These are phyloP conservation scores for Typhlichthys subterraneus DNA, from an alignment of 2,797 vertebrate genomes.

Conservation along the genomic window DNA sequence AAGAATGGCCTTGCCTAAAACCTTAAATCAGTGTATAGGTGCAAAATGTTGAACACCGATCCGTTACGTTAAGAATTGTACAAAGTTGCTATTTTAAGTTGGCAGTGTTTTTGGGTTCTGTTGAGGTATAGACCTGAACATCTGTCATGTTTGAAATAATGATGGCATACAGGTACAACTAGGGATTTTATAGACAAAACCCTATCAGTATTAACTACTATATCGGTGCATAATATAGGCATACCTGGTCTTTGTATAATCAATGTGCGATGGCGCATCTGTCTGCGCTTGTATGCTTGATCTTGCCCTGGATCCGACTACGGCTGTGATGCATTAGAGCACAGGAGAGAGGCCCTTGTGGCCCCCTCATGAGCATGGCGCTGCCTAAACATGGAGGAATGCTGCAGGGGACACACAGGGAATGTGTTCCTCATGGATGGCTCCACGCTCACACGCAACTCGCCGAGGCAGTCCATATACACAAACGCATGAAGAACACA, in stretches of 20 bases:
- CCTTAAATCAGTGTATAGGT: constrained; percentile 11
- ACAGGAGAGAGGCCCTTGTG: constrained; percentile 67
- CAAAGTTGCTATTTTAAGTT: background rate
- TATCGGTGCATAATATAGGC: background rate
- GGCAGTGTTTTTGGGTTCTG: background rate
- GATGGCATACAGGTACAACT: background rate
- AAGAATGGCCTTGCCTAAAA: background rate
- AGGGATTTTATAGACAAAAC: background rate
- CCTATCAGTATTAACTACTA: background rate
- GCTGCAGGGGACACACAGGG: constrained; percentile 59
- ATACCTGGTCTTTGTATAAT: background rate
- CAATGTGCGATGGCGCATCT: constrained; percentile 24
- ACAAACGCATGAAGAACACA: constrained; percentile 35
- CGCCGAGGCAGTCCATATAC: constrained; percentile 8
- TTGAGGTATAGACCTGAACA: background rate
- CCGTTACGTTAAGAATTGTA: background rate
- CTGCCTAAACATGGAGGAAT: constrained; percentile 67
- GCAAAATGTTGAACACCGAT: constrained; percentile 5
- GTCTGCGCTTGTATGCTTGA: constrained; percentile 49
- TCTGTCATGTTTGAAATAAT: background rate
- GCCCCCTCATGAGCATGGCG: constrained; percentile 64
- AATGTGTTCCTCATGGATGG: constrained; percentile 62
- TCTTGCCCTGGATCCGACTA: constrained; percentile 43
- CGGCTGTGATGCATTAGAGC: constrained; percentile 71
- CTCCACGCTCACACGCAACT: constrained; percentile 46